Conservation (phyloP, 1,140 invertebrate genomes). For the Uloborus diversus region DNA sequence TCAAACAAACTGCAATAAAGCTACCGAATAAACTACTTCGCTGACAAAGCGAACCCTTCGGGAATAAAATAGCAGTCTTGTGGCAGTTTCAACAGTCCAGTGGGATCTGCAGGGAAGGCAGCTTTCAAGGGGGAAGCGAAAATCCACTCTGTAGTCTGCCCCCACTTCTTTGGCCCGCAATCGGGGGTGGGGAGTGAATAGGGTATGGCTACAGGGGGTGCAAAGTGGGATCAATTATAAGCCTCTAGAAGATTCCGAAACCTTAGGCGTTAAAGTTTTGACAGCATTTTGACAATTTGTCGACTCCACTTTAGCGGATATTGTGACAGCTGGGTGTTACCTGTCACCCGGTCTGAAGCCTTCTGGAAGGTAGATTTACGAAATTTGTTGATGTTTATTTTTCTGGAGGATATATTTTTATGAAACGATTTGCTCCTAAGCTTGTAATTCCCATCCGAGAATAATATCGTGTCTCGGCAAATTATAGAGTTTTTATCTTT, state of each 20-base stretch:
- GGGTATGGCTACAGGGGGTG: background rate
- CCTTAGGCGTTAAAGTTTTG: constrained; percentile 38
- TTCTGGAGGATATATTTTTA: too few species aligned
- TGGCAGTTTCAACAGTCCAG: background rate
- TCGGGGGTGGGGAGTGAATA: background rate
- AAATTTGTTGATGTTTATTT: too few species aligned
- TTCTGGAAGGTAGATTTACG: background rate
- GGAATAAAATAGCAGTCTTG: background rate
- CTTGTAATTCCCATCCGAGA: too few species aligned
- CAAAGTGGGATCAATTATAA: constrained; percentile 42
- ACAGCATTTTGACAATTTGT: constrained; percentile 38
- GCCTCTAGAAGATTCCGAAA: constrained; percentile 4
- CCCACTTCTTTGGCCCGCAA: background rate
- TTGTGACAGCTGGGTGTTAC: constrained; percentile 13
- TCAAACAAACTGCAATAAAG: background rate
- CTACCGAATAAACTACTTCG: background rate
- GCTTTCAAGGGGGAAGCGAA: background rate
- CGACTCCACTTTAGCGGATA: background rate
- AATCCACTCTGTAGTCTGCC: background rate
- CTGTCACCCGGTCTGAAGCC: background rate
- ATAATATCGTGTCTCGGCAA: background rate
- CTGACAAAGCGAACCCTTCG: background rate
- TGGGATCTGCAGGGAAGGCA: constrained; percentile 1
- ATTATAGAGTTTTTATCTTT: constrained; percentile 9
- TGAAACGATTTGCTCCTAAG: too few species aligned